Percentiles rank a stretch among this genome's conserved stretches.
phyloP scores from a whole-genome alignment of 2,113 vertebrate genomes.

The Martes martes region DNA sequence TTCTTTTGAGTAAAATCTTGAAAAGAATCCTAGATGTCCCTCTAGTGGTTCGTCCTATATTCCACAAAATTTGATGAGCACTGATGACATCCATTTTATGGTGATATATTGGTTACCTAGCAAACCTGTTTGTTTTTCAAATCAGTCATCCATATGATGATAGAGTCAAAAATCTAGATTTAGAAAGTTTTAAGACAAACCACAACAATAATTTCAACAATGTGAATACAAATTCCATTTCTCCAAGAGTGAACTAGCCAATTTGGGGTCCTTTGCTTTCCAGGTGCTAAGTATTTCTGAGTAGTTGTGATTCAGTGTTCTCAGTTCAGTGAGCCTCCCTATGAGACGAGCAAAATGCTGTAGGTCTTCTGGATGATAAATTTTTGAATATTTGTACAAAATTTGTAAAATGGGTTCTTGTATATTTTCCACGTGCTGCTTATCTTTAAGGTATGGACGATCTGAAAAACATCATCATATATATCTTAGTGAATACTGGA shows the following conservation, averaged over 20 bases:
- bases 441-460: conserved; percentile 86
- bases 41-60: neutral
- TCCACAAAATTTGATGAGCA: neutral
- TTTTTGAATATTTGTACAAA: conserved; percentile 88
- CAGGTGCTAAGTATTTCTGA: conserved; percentile 85
- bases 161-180: conserved; percentile 15
- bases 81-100: neutral
- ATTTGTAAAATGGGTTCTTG: conserved; percentile 92
- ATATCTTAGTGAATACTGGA: conserved; percentile 38
- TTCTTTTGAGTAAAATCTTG: neutral
- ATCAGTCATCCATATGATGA: neutral
- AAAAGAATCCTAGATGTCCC: neutral
- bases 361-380: conserved; percentile 83
- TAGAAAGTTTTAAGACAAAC: conserved; percentile 43
- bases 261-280: conserved; percentile 72
- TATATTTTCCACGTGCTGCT: conserved; percentile 89
- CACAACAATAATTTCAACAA: conserved; percentile 13
- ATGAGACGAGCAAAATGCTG: conserved; percentile 91
- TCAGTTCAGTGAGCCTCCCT: conserved; percentile 91
- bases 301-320: conserved; percentile 91
- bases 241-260: conserved; percentile 74
- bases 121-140: neutral
- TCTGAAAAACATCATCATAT: conserved; percentile 82
- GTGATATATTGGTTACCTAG: neutral
- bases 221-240: conserved; percentile 78